These are phyloP conservation scores for Galendromus occidentalis DNA, from an alignment of 1,140 invertebrate species.

Conservation along the genomic window DNA sequence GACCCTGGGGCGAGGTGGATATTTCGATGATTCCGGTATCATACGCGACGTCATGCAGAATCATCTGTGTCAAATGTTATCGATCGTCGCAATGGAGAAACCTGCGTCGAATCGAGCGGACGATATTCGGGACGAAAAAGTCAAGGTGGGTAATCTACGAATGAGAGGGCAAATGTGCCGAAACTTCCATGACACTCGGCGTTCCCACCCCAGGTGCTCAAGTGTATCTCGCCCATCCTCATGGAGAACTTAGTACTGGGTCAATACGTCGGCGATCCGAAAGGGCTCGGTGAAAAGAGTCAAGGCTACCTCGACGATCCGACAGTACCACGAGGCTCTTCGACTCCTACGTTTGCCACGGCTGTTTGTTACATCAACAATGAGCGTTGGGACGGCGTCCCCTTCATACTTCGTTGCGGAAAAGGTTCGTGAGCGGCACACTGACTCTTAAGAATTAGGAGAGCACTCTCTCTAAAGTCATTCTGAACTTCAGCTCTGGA, in stretches of 20 bases:
- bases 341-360: constrained; percentile 35
- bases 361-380: constrained; percentile 34
- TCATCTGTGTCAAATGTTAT: constrained; percentile 89
- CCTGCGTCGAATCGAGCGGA: constrained; percentile 79
- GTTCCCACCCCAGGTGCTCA: constrained; percentile 37
- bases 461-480: background rate
- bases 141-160: constrained; percentile 36
- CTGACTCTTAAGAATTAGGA: too few species aligned
- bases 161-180: constrained; percentile 31
- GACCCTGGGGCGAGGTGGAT: constrained; percentile 36
- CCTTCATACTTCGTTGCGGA: constrained; percentile 36
- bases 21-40: constrained; percentile 21
- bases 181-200: constrained; percentile 17
- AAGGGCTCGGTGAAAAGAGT: constrained; percentile 26
- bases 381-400: constrained; percentile 38
- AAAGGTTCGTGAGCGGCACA: constrained; percentile 29
- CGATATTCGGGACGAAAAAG: constrained; percentile 91
- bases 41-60: constrained; percentile 51
- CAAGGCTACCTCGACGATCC: constrained; percentile 35
- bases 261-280: constrained; percentile 34
- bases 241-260: constrained; percentile 34
- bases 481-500: constrained; percentile 30
- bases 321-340: constrained; percentile 34
- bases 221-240: constrained; percentile 28
- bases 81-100: constrained; percentile 95